Conservation (phyloP, 2,113 vertebrate genomes). For the Indicator indicator region DNA sequence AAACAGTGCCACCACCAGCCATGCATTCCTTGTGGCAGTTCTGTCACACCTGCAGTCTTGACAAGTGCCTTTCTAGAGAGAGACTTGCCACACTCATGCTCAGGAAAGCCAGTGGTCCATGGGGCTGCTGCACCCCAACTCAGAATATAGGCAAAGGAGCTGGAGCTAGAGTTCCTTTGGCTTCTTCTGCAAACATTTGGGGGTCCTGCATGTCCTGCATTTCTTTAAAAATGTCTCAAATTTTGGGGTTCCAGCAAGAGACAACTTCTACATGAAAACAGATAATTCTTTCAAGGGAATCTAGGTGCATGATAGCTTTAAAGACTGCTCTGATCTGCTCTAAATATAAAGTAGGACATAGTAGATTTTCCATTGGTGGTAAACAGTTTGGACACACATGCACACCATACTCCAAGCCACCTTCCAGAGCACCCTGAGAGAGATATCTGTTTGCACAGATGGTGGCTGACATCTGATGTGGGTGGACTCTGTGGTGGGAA, state of each 20-base stretch:
- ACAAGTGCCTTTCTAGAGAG: not conserved
- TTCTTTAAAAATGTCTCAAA: not conserved
- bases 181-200: not conserved
- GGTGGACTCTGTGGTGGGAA: slow-evolving; percentile 22
- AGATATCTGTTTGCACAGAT: not conserved
- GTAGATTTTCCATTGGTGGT: not conserved
- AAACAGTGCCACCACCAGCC: not conserved
- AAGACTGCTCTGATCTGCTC: not conserved
- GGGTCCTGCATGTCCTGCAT: not conserved
- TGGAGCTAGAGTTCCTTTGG: not conserved
- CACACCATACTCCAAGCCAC: not conserved
- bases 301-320: not conserved
- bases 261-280: not conserved
- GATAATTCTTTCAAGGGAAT: not conserved
- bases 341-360: slow-evolving; percentile 16
- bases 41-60: not conserved
- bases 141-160: rapidly evolving
- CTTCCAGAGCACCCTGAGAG: not conserved
- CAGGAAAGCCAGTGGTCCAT: not conserved
- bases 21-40: not conserved
- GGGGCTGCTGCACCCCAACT: not conserved
- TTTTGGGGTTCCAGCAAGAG: not conserved
- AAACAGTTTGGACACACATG: not conserved
- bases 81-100: not conserved
- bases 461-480: slow-evolving; percentile 5